Percentiles rank a stretch among this genome's conserved stretches.
Conservation (phyloP, 2,888 invertebrate genomes). For the Graphium colonna region DNA sequence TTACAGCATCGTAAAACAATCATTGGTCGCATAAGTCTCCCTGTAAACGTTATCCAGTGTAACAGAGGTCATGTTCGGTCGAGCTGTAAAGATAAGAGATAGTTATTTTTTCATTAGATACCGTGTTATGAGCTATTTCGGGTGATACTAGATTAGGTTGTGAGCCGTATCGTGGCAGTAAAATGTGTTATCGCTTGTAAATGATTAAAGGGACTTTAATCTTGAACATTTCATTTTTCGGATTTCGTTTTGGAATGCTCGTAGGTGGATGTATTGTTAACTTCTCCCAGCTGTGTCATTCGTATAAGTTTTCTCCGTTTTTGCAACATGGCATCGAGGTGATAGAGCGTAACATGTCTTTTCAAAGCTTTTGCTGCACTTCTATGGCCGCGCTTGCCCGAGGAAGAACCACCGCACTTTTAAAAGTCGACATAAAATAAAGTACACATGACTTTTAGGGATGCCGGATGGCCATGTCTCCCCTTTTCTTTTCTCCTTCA, state of each 20-base stretch:
- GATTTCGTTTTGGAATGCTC: background rate
- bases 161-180: slow-evolving; percentile 12
- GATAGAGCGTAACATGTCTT: no score
- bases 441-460: no score
- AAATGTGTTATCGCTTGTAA: slow-evolving; percentile 19
- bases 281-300: no score
- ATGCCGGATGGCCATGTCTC: no score
- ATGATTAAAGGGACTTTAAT: slow-evolving; percentile 19
- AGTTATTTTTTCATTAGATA: slow-evolving; percentile 36
- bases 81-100: slow-evolving; percentile 42
- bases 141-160: slow-evolving; percentile 20
- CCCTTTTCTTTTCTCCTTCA: no score
- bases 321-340: no score
- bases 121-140: slow-evolving; percentile 28
- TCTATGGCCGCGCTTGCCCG: no score
- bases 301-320: no score
- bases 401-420: no score
- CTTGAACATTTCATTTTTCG: background rate
- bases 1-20: slow-evolving; percentile 56
- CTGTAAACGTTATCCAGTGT: slow-evolving; percentile 48
- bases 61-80: slow-evolving; percentile 44
- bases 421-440: no score
- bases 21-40: slow-evolving; percentile 45
- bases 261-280: slow-evolving; percentile 26
- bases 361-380: no score